Base-by-base conservation (phyloP, 2,888 invertebrate genomes). In the Monopis laevigella region DNA sequence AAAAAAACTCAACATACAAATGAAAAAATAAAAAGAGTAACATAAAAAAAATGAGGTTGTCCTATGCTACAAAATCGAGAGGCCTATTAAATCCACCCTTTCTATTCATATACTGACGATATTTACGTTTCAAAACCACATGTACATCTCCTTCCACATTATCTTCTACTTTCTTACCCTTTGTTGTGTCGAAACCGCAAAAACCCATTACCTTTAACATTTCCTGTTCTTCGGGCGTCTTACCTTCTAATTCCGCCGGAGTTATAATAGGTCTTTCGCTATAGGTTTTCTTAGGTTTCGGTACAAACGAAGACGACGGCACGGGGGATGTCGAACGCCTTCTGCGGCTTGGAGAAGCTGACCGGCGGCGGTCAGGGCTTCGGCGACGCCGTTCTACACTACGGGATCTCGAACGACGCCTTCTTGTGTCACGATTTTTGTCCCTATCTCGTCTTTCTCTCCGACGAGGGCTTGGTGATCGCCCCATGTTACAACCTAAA, bases 71-170 rank as follows among this genome's bases (percentile, higher is more conserved):
- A 80, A 96, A 96, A 74, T 99, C 98, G 49, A 99, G 78, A 28
- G 98, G 98, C 62, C 98, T 85, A 74, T 99, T 99, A 75, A 99
- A 99, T 42, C 98, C 99, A 48, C 99, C 99, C 73, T 97, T 96
- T 47, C 99, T 86, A 74, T 99, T 99, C 99, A 99, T 99, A 65
- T 99, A 99, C 77, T 99, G 98, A 55, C 98, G 88, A 69, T 97
- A 98, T 77, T 97, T 95, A 55, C 98, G 84, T 78, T 98, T 97
- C 45, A 97, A 85, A 47, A 96, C 95, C 43, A 98, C 94, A 66
- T 98, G 97, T 48, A 97, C 96, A 18, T 90, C 92, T n/a, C 96
- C 96, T 41, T 88, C 88, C 55, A 96, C 93, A 63, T 98, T 98
- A 19, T 94, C 96, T 1, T 91, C 89, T 0, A 98, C 96, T 77